These are phyloP conservation scores for Hypercompe scribonia DNA, from an alignment of 2,888 invertebrate species.

Conservation along the genomic window DNA sequence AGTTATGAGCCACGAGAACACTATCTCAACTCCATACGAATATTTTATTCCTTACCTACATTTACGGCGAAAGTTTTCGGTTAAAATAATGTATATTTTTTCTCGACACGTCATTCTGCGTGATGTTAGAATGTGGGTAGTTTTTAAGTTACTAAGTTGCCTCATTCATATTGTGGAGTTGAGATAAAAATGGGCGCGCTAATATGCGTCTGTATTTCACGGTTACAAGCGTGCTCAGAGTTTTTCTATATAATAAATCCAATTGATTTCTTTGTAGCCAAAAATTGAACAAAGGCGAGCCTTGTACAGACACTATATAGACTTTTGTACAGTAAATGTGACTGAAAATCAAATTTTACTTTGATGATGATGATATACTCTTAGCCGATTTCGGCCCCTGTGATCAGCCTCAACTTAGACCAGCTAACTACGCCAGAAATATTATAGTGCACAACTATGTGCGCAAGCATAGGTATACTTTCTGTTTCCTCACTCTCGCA, in stretches of 20 bases:
- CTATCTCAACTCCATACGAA: constrained; percentile 44
- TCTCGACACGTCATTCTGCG: constrained; percentile 13
- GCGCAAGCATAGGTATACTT: no score
- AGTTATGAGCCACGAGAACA: constrained; percentile 39
- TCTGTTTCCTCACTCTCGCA: no score
- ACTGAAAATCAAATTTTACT: no score
- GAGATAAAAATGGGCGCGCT: not conserved
- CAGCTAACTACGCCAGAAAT: no score
- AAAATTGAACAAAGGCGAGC: no score
- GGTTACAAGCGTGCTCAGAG: not conserved
- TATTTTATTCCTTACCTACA: constrained; percentile 44
- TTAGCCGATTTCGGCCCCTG: no score
- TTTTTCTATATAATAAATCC: not conserved
- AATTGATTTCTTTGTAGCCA: not conserved
- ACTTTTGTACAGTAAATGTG: no score
- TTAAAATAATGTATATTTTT: constrained; percentile 30
- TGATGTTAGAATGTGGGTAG: constrained; percentile 17
- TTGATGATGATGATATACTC: no score
- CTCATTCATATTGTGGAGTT: constrained; percentile 11
- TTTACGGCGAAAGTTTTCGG: constrained; percentile 45
- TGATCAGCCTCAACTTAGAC: no score
- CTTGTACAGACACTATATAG: no score
- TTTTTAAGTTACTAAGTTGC: constrained; percentile 16
- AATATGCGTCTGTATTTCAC: not conserved
- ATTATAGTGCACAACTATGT: no score